Conservation (phyloP, 1,140 invertebrate genomes). For the Rhagoletis zephyria region DNA sequence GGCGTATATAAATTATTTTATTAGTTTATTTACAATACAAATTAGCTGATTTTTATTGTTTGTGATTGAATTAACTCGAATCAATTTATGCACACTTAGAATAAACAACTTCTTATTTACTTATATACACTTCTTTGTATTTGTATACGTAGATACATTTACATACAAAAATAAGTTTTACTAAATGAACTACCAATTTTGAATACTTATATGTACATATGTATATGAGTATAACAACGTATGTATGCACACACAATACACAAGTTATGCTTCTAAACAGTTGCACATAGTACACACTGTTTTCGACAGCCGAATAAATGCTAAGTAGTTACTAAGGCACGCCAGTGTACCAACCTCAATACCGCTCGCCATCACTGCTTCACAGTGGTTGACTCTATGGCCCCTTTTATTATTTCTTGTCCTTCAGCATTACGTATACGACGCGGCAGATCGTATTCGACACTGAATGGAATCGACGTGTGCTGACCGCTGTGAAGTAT, state of each 20-base stretch:
- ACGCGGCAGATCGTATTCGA: background rate
- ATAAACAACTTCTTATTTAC: background rate
- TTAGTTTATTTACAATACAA: constrained; percentile 39
- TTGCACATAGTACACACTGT: background rate
- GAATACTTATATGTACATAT: background rate
- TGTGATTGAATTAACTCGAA: background rate
- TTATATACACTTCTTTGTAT: background rate
- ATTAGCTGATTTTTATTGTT: constrained; percentile 2
- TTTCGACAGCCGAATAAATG: background rate
- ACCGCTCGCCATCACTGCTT: constrained; percentile 2
- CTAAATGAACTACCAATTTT: constrained; percentile 23
- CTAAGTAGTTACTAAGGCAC: background rate
- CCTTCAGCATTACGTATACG: constrained; percentile 16
- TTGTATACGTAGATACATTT: background rate
- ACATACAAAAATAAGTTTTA: constrained; percentile 1
- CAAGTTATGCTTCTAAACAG: background rate
- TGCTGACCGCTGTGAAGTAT: background rate
- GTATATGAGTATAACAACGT: background rate
- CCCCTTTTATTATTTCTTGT: background rate
- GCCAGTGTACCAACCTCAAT: background rate
- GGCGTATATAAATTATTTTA: constrained; percentile 11
- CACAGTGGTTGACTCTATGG: background rate
- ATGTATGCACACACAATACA: background rate
- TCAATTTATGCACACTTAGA: background rate
- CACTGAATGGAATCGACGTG: background rate